Conservation (phyloP, 2,113 vertebrate genomes). For the Neoarius graeffei region DNA sequence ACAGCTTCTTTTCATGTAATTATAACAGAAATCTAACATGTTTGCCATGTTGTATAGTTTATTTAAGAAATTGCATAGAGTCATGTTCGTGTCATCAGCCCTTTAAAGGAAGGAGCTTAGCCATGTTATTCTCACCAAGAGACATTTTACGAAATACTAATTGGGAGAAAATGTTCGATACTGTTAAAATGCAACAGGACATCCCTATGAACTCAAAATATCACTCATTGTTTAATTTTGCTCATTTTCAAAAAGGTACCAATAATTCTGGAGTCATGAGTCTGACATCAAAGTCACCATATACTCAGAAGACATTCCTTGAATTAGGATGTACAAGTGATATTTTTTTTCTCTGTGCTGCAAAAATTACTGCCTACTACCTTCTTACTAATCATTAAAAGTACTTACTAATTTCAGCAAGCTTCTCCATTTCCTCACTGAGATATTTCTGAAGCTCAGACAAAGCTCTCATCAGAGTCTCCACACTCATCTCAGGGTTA, state of each 20-base stretch:
- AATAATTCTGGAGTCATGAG: not conserved
- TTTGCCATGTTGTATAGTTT: too few species aligned
- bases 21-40: too few species aligned
- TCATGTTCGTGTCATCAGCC: too few species aligned
- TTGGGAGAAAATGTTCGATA: not conserved
- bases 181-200: not conserved
- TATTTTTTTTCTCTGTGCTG: not conserved
- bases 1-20: too few species aligned
- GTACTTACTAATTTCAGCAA: not conserved
- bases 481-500: not conserved
- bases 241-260: not conserved
- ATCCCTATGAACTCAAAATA: too few species aligned
- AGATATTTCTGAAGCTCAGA: slow-evolving; percentile 4
- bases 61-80: too few species aligned
- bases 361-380: not conserved
- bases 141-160: not conserved
- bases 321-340: not conserved
- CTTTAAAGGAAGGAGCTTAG: too few species aligned
- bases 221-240: not conserved
- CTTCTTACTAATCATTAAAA: not conserved
- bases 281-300: not conserved
- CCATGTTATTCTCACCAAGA: too few species aligned
- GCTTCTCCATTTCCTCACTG: not conserved
- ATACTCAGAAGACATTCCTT: not conserved
- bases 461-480: not conserved